Percentiles rank a stretch among this genome's conserved stretches.
Conservation (phyloP, 1,140 invertebrate species). For the Drosophila murphyi region DNA sequence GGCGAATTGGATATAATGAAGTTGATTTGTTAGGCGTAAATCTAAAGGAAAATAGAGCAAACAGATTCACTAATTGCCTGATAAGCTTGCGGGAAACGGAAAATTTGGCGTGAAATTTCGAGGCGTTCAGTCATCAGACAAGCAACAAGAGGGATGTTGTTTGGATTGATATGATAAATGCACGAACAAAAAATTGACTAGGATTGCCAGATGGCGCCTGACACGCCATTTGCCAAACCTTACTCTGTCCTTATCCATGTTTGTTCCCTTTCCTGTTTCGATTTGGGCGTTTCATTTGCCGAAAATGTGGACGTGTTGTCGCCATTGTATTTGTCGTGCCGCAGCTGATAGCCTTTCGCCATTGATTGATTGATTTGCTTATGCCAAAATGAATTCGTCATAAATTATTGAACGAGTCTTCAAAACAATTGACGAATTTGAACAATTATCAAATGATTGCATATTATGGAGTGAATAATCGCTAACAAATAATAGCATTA, state of each 20-base stretch:
- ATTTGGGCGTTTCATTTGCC: constrained; percentile 22
- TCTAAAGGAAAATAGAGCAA: not conserved
- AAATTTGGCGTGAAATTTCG: constrained; percentile 26
- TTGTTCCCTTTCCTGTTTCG: constrained; percentile 6
- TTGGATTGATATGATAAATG: constrained; percentile 58
- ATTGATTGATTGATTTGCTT: constrained; percentile 67
- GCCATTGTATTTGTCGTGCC: constrained; percentile 4
- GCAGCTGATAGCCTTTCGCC: constrained; percentile 30
- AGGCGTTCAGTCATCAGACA: not conserved
- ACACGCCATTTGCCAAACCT: constrained; percentile 18
- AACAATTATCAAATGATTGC: constrained; percentile 51
- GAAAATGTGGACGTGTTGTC: constrained; percentile 21
- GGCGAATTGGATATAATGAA: constrained; percentile 16
- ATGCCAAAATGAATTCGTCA: constrained; percentile 65
- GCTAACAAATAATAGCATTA: not conserved
- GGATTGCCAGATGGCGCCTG: constrained; percentile 5
- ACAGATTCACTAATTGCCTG: constrained; percentile 52
- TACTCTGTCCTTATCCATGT: not conserved
- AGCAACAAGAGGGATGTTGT: constrained; percentile 22
- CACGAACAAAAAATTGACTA: constrained; percentile 26
- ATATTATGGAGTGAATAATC: constrained; percentile 23
- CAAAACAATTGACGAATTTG: constrained; percentile 19
- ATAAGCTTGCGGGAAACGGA: constrained; percentile 35
- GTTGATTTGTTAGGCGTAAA: constrained; percentile 11
- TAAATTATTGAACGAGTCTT: constrained; percentile 52